Base-by-base conservation (phyloP, 2,797 vertebrate species). In the Chloroceryle inda region DNA sequence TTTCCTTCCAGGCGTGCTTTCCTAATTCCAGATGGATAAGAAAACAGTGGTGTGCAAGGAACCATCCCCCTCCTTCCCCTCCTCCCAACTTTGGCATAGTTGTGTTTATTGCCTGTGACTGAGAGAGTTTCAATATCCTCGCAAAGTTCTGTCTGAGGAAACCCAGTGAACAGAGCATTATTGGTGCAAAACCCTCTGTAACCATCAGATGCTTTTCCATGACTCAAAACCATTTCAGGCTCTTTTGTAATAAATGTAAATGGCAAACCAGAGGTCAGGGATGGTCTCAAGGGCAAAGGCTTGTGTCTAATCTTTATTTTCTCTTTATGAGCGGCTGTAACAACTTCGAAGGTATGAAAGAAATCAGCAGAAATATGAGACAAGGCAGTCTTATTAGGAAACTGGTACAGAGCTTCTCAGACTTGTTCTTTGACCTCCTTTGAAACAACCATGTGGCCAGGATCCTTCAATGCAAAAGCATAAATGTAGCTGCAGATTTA, bases 241-340 rank as follows among this genome's bases (percentile, higher is more conserved):
- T 95, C 94, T 97, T 96, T 95, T 93, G 93, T 96, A 97, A 96
- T 96, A 95, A 96, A 95, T 96, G 88, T 89, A 95, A 96, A 97
- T 95, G 91, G 91, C 83, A 94, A 94, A 92, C 89, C 81, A 95
- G 96, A 85, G 94, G 93, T 97, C 97, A 97, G 91, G 82, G 88
- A 95, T 94, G 93, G 94, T 94, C 95, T 95, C 96, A 61, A 88
- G 94, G 95, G 95, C 91, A 94, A 90, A 97, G 78, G 56, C 87
- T 94, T 75, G 86, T 92, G 90, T 92, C 80, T 97, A 92, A 95
- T 96, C 92, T 96, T 94, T 97, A 91, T 95, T 94, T 95, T 93
- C 94, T 90, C 88, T 96, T 97, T 97, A 95, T 91, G 91, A 93
- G 91, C 91, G 93, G 91, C 92, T 95, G 78, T 94, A 94, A 92